Evolutionary conservation across 2,888 invertebrate genomes (phyloP).

Genomic region (Leptura quadrifasciata): DNA sequence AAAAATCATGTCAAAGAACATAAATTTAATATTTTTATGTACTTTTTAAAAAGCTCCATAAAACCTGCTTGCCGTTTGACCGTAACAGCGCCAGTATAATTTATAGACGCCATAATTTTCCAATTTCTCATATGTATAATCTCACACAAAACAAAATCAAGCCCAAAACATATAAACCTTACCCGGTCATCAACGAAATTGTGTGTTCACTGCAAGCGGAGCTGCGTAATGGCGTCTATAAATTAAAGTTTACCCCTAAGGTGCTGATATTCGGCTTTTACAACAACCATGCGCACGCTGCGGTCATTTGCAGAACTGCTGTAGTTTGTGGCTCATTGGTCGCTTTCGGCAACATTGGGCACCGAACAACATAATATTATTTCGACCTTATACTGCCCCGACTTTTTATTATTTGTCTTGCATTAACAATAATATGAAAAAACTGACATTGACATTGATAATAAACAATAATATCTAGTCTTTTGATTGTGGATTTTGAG

Average conservation of each 20-base stretch:
- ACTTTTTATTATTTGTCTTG: background rate
- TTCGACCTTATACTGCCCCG: background rate
- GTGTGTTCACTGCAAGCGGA: conserved; percentile 32
- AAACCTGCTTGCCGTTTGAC: background rate
- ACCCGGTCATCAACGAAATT: conserved; percentile 32
- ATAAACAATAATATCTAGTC: no score
- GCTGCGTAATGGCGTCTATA: conserved; percentile 32
- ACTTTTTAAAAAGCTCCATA: background rate
- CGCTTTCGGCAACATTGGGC: conserved; percentile 33
- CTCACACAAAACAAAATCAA: conserved; percentile 15
- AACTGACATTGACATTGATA: background rate
- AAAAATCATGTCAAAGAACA: background rate
- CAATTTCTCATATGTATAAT: conserved; percentile 20
- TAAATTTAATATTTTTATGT: background rate
- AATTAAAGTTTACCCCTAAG: conserved; percentile 38
- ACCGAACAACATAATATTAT: background rate
- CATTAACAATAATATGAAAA: background rate
- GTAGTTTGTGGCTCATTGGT: conserved; percentile 23
- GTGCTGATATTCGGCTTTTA: conserved; percentile 40
- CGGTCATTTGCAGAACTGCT: conserved; percentile 35
- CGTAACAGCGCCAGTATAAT: background rate
- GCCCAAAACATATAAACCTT: conserved; percentile 28
- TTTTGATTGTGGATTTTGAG: no score
- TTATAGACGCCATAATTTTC: conserved; percentile 16
- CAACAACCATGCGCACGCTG: conserved; percentile 27